Conservation (phyloP, 1,140 invertebrate species). For the Cheumatopsyche charites region DNA sequence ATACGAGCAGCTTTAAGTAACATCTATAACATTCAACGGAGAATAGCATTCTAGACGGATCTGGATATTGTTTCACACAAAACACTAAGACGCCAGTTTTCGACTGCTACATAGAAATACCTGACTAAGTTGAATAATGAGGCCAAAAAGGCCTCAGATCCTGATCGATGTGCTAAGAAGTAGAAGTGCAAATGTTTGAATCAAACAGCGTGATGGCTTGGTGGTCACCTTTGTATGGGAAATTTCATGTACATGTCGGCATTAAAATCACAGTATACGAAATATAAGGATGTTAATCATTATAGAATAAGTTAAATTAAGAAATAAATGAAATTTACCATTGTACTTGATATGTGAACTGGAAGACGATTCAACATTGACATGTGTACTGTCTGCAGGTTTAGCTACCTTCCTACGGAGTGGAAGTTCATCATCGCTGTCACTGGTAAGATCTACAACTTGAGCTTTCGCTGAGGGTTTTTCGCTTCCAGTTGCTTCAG, state of each 20-base stretch:
- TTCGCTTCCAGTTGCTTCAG: background rate
- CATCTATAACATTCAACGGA: too few species aligned
- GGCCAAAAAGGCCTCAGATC: too few species aligned
- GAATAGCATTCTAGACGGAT: too few species aligned
- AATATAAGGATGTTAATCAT: constrained; percentile 25
- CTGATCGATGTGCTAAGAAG: too few species aligned
- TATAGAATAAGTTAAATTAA: background rate
- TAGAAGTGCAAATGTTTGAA: too few species aligned
- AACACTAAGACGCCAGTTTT: too few species aligned
- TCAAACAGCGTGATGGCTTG: constrained; percentile 22
- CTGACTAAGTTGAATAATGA: too few species aligned
- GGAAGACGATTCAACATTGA: constrained; percentile 16
- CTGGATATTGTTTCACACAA: too few species aligned
- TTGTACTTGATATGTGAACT: constrained; percentile 41
- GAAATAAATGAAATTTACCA: constrained; percentile 15
- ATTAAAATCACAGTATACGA: constrained; percentile 21
- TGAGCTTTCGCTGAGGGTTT: constrained; percentile 40
- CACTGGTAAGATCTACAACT: constrained; percentile 59
- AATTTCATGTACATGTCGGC: background rate
- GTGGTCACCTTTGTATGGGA: background rate
- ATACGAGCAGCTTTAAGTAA: too few species aligned
- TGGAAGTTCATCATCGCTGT: constrained; percentile 59
- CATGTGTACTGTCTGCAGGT: constrained; percentile 53
- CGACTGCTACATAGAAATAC: too few species aligned
- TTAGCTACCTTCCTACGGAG: constrained; percentile 57